A percentile compares a stretch with the other conserved stretches of the same genome.
Evolutionary conservation across 2,888 invertebrate species (phyloP).

Genomic region (Clitarchus hookeri): DNA sequence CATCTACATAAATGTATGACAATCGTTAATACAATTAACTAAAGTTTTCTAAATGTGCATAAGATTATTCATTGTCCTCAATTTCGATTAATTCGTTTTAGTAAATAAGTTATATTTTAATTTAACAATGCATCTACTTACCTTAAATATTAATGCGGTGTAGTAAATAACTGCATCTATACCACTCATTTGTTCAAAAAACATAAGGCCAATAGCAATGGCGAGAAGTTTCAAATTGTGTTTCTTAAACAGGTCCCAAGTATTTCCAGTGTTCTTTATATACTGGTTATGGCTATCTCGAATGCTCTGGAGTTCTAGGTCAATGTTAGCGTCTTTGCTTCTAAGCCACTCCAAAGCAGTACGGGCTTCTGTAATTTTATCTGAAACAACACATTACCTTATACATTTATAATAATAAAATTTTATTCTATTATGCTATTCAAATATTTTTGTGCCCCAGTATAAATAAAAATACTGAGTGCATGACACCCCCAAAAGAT

Average conservation of each 20-base stretch:
- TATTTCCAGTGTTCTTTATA: neutral
- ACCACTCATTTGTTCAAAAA: neutral
- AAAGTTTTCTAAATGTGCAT: too few species aligned
- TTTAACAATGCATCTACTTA: too few species aligned
- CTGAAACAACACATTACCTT: neutral
- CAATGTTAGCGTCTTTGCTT: neutral
- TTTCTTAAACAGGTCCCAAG: neutral
- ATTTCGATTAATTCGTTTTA: too few species aligned
- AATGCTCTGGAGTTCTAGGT: neutral
- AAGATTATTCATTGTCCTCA: too few species aligned
- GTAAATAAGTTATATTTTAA: too few species aligned
- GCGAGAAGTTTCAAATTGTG: neutral
- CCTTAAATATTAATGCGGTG: neutral
- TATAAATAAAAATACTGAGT: too few species aligned
- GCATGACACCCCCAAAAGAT: too few species aligned
- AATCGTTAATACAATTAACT: too few species aligned
- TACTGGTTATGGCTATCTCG: neutral
- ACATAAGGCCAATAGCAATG: neutral
- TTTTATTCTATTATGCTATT: conserved; percentile 23
- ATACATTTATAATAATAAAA: neutral
- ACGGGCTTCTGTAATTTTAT: neutral
- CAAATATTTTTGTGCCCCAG: too few species aligned
- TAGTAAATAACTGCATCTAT: conserved; percentile 9
- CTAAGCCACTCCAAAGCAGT: conserved; percentile 1
- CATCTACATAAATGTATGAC: too few species aligned